phyloP scores from a whole-genome alignment of 2,113 vertebrate genomes.

The Pristiophorus japonicus region DNA sequence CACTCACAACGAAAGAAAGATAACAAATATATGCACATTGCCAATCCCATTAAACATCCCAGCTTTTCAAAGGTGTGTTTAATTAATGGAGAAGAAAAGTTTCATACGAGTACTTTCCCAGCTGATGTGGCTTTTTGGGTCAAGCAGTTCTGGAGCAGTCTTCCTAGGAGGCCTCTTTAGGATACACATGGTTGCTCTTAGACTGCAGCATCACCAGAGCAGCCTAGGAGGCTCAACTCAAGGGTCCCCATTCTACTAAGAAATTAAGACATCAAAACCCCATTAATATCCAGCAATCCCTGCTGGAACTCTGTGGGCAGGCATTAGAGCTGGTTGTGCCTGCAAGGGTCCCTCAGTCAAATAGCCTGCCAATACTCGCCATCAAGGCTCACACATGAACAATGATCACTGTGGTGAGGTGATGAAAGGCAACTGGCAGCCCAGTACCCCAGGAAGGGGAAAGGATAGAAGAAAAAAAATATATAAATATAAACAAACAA shows the following conservation, averaged over 20 bases:
- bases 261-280: background rate
- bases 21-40: background rate
- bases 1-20: background rate
- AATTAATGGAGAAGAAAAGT: background rate
- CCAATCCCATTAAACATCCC: background rate
- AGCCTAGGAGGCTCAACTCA: background rate
- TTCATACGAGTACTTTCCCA: background rate
- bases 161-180: background rate
- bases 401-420: too few species aligned
- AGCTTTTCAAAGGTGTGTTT: background rate
- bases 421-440: too few species aligned
- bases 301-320: background rate
- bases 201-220: background rate
- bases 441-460: too few species aligned
- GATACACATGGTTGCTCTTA: background rate
- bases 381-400: too few species aligned
- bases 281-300: background rate
- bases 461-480: too few species aligned
- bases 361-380: too few species aligned
- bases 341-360: too few species aligned
- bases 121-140: background rate
- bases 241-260: background rate
- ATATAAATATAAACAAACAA: too few species aligned
- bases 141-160: background rate
- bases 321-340: too few species aligned